phyloP scores from a whole-genome alignment of 2,113 vertebrate genomes.

The Vombatus ursinus region DNA sequence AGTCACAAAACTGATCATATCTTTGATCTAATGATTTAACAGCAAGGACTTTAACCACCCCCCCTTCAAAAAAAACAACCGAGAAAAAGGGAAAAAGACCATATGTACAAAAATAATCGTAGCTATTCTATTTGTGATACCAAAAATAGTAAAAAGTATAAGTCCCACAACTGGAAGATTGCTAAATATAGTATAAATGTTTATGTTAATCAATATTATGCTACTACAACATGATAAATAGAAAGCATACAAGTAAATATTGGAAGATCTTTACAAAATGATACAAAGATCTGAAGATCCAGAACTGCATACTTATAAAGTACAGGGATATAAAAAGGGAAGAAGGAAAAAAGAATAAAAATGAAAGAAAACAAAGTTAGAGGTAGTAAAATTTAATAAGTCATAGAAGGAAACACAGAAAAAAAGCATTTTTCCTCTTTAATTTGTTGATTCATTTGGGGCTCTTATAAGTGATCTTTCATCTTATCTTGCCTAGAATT shows the following conservation, averaged over 20 bases:
- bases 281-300: neutral
- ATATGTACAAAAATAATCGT: neutral
- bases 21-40: neutral
- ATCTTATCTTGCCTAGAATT: neutral
- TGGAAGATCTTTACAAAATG: neutral
- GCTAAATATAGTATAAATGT: neutral
- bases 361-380: neutral
- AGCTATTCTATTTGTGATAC: neutral
- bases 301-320: neutral
- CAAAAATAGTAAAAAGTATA: neutral
- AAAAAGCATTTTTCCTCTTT: neutral
- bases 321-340: neutral
- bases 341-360: neutral
- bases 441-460: neutral
- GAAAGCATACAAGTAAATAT: neutral
- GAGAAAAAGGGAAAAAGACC: neutral
- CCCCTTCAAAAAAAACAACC: neutral
- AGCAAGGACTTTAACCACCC: neutral
- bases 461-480: neutral
- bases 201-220: neutral
- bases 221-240: neutral
- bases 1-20: neutral
- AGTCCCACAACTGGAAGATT: neutral
- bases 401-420: neutral
- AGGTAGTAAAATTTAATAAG: neutral